Evolutionary conservation across 2,797 vertebrate species (phyloP).

Genomic region (Orestias chungarensis): DNA sequence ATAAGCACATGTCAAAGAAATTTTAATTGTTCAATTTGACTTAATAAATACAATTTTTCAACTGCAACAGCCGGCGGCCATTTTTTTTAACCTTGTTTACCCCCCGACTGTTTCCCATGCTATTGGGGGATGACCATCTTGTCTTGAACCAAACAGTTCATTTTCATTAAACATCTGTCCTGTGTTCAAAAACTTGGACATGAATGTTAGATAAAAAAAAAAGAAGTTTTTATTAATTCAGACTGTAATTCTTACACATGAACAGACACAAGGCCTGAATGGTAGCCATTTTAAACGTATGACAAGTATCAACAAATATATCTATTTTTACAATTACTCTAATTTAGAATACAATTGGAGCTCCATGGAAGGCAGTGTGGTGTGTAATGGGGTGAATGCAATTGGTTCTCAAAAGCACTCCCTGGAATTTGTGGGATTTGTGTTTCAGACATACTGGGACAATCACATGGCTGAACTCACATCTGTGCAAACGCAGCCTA

Average conservation of each 20-base stretch:
- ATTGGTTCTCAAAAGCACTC: constrained; percentile 9
- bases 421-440: constrained; percentile 57
- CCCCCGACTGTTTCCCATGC: constrained; percentile 14
- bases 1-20: constrained; percentile 28
- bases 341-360: background rate
- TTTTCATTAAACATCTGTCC: background rate
- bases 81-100: background rate
- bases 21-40: background rate
- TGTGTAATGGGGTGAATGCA: background rate
- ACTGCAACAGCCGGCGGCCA: background rate
- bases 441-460: constrained; percentile 41
- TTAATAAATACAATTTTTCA: background rate
- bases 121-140: constrained; percentile 1
- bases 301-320: constrained; percentile 1
- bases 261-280: background rate
- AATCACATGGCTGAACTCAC: constrained; percentile 57
- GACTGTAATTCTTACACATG: background rate
- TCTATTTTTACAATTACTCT: background rate
- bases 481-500: constrained; percentile 68
- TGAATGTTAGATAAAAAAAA: no score
- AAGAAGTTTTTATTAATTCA: background rate
- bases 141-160: background rate
- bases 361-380: constrained; percentile 1
- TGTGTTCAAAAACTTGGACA: background rate
- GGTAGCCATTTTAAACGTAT: background rate